Conservation (phyloP, 2,888 invertebrate genomes). For the Hesperia comma region DNA sequence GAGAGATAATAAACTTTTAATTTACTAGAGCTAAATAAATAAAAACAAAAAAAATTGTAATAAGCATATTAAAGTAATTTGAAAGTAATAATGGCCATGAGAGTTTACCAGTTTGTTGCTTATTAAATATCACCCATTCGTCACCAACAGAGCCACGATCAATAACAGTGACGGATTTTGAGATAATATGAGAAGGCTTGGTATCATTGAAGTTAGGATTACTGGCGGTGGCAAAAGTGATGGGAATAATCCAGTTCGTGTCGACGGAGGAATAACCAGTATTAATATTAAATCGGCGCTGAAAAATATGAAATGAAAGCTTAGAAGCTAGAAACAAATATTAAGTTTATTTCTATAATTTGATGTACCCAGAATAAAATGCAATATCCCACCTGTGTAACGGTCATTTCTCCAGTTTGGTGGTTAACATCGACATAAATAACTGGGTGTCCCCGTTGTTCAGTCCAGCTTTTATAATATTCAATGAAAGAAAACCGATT, state of each 20-base stretch:
- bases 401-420: conserved; percentile 61
- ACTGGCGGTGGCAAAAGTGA: conserved; percentile 68
- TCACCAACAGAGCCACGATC: conserved; percentile 61
- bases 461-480: conserved; percentile 80
- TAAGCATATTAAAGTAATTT: too few relatives aligned
- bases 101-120: conserved; percentile 82
- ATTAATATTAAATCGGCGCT: conserved; percentile 81
- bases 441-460: conserved; percentile 85
- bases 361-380: too few relatives aligned
- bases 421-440: conserved; percentile 80
- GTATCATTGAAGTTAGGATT: conserved; percentile 71
- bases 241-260: conserved; percentile 71
- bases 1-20: neutral
- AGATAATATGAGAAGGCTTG: conserved; percentile 70
- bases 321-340: too few relatives aligned
- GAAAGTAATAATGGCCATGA: neutral
- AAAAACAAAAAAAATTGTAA: too few relatives aligned
- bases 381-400: conserved; percentile 67
- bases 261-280: conserved; percentile 57
- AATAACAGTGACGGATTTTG: conserved; percentile 56
- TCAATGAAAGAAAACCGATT: conserved; percentile 65
- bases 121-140: conserved; percentile 85
- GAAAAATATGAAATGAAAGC: conserved; percentile 7
- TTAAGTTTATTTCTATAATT: too few relatives aligned
- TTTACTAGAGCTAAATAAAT: too few relatives aligned